These are phyloP conservation scores for Eueremaeus valkanovi DNA, from an alignment of 2,888 invertebrate species.

Conservation along the genomic window DNA sequence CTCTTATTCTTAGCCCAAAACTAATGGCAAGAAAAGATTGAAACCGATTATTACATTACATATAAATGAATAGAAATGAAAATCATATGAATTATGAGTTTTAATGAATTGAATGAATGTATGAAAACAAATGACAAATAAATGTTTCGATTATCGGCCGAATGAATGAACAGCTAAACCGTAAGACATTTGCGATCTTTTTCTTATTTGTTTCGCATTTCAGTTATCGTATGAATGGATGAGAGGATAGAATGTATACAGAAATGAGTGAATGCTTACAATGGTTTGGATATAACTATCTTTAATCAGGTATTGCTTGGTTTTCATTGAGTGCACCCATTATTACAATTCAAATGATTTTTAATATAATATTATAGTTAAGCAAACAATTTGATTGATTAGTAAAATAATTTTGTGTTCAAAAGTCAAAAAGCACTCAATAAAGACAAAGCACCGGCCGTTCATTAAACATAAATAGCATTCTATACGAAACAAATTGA, in stretches of 20 bases:
- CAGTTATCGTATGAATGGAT: neutral
- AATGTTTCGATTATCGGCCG: neutral
- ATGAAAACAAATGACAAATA: neutral
- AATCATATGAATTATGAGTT: neutral
- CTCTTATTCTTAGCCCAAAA: neutral
- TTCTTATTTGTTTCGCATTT: neutral
- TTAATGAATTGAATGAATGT: neutral
- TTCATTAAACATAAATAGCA: neutral
- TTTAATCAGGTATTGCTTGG: neutral
- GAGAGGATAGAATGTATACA: neutral
- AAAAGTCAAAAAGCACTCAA: neutral
- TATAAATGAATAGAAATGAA: neutral
- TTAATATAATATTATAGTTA: neutral
- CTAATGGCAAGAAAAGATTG: neutral
- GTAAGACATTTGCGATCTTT: neutral
- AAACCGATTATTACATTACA: neutral
- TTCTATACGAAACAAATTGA: too few species aligned
- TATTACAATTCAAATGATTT: neutral
- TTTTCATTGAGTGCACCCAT: conserved; percentile 9
- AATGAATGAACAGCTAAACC: too few species aligned
- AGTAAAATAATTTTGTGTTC: neutral
- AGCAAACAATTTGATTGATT: neutral
- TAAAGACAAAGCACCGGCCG: conserved; percentile 1
- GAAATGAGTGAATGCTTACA: neutral
- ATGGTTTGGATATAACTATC: neutral